These are phyloP conservation scores for Entomyzon cyanotis DNA, from an alignment of 2,113 vertebrate species.

Conservation along the genomic window DNA sequence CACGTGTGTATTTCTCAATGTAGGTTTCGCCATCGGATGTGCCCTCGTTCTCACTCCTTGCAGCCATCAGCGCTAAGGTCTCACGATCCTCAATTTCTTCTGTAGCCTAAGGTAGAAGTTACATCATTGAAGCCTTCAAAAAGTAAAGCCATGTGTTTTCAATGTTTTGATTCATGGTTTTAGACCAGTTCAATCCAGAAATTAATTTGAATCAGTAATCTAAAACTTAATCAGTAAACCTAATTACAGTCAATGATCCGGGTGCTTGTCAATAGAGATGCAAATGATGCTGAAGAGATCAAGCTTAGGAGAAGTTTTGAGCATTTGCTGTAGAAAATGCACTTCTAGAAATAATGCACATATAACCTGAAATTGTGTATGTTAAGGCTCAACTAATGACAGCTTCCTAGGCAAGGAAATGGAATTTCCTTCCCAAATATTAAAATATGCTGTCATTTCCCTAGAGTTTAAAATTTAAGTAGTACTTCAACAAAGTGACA, in stretches of 20 bases:
- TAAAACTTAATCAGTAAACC: not conserved
- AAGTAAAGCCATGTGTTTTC: not conserved
- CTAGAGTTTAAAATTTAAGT: not conserved
- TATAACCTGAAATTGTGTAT: not conserved
- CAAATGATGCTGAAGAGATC: not conserved
- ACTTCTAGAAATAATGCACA: not conserved
- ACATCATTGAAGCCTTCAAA: not conserved
- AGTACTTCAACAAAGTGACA: not conserved
- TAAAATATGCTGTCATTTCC: not conserved
- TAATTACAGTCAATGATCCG: not conserved
- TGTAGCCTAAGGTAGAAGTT: conserved; percentile 81
- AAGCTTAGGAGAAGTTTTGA: not conserved
- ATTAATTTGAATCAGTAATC: not conserved
- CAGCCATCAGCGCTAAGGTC: conserved; percentile 94
- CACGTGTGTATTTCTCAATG: conserved; percentile 94
- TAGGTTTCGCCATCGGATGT: conserved; percentile 89
- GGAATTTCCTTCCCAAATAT: not conserved
- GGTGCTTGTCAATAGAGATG: not conserved
- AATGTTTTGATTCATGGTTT: not conserved
- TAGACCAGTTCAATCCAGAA: not conserved
- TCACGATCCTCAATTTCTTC: conserved; percentile 96
- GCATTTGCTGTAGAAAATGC: not conserved
- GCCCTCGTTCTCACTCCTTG: conserved; percentile 86
- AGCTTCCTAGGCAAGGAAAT: not conserved
- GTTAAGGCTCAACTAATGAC: not conserved